Percentiles rank a stretch among this genome's conserved stretches.
These are phyloP conservation scores for Notodonta dromedarius DNA, from an alignment of 2,888 invertebrate genomes.

Conservation along the genomic window DNA sequence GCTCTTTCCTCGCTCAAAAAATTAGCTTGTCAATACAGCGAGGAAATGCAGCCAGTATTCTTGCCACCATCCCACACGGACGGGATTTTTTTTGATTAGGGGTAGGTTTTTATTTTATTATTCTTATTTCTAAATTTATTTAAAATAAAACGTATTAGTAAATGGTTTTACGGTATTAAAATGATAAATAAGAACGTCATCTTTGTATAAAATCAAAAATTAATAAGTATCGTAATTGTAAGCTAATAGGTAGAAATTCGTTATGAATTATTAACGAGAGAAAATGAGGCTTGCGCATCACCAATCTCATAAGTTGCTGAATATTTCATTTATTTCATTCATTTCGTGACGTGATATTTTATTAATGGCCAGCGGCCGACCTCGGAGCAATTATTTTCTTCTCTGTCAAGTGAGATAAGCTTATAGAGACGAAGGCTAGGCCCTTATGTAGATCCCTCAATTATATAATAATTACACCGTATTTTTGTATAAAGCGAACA, in stretches of 20 bases:
- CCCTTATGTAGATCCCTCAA: background rate
- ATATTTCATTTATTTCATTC: constrained; percentile 25
- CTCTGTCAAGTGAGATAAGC: constrained; percentile 11
- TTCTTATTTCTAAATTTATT: too few species aligned
- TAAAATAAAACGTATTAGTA: too few species aligned
- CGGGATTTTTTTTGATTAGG: too few species aligned
- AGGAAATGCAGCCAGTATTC: too few species aligned
- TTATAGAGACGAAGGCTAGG: background rate
- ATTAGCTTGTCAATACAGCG: too few species aligned
- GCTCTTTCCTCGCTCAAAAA: too few species aligned
- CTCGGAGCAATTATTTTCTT: constrained; percentile 18
- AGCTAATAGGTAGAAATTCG: constrained; percentile 8
- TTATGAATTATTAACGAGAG: constrained; percentile 16
- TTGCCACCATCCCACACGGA: too few species aligned
- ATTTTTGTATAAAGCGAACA: too few species aligned
- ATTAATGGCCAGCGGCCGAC: constrained; percentile 14
- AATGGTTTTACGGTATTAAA: too few species aligned
- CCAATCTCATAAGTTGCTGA: constrained; percentile 14
- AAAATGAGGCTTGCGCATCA: constrained; percentile 7
- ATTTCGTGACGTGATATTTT: constrained; percentile 15
- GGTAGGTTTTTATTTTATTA: too few species aligned
- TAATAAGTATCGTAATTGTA: background rate
- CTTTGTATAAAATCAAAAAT: background rate
- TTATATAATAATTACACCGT: too few species aligned
- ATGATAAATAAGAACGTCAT: too few species aligned